Evolutionary conservation across 1,140 invertebrate species (phyloP).

Genomic region (Cyclina sinensis): DNA sequence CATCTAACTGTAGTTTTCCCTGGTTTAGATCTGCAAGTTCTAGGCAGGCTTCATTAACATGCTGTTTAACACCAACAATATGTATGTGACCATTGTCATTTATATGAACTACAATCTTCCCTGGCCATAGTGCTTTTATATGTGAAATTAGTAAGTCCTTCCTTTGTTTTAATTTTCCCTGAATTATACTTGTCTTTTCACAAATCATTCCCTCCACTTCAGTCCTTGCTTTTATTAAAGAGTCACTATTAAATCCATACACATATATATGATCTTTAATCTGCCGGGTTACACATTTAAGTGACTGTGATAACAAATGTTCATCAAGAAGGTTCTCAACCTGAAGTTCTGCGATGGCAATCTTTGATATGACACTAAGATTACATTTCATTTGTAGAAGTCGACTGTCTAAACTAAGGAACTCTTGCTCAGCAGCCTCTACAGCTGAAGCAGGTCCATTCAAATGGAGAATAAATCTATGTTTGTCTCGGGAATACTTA

Average conservation of each 20-base stretch:
- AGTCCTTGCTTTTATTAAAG: background rate
- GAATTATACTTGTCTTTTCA: constrained; percentile 9
- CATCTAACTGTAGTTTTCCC: background rate
- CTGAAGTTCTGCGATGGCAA: background rate
- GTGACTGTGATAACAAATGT: background rate
- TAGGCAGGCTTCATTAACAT: background rate
- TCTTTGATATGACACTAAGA: background rate
- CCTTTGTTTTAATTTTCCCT: background rate
- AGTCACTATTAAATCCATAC: background rate
- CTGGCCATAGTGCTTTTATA: background rate
- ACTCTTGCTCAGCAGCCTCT: background rate
- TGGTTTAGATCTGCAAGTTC: background rate
- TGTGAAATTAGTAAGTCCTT: background rate
- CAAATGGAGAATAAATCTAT: background rate
- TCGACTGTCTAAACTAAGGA: background rate
- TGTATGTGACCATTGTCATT: background rate
- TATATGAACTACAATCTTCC: background rate
- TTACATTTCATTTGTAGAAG: background rate
- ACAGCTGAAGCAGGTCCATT: background rate
- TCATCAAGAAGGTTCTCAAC: background rate
- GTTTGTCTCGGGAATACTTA: background rate
- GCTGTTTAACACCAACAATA: background rate
- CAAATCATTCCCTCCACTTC: background rate
- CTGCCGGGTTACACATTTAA: background rate
- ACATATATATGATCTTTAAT: background rate